phyloP scores from a whole-genome alignment of 2,113 vertebrate genomes.

The Struthidea cinerea region DNA sequence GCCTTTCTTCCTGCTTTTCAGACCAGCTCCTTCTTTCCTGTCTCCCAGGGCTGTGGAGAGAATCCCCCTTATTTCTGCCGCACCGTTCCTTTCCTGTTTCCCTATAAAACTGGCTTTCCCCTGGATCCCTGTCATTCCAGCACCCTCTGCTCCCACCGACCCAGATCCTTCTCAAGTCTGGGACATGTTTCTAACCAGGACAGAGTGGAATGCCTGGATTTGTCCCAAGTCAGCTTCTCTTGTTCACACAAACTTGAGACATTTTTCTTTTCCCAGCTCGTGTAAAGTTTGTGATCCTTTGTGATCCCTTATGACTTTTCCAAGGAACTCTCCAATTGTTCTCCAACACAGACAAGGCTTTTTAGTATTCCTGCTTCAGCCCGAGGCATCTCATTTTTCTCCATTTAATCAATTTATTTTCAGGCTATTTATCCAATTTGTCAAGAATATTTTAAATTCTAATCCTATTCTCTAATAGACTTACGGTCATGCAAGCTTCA shows the following conservation, averaged over 20 bases:
- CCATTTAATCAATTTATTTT: conserved; percentile 3
- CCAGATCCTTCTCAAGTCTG: background rate
- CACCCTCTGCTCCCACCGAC: background rate
- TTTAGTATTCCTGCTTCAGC: background rate
- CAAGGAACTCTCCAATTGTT: background rate
- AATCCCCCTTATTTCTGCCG: background rate
- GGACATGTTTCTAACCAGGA: background rate
- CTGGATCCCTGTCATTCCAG: background rate
- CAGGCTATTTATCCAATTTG: conserved; percentile 5
- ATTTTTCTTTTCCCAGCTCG: background rate
- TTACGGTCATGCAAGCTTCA: background rate
- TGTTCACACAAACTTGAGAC: background rate
- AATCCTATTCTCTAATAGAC: background rate
- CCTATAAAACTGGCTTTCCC: background rate
- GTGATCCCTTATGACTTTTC: background rate
- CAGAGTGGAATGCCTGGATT: background rate
- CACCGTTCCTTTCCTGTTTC: background rate
- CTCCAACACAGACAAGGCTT: background rate
- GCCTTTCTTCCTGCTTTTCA: background rate
- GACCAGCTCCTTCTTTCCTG: background rate
- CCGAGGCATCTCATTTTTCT: background rate
- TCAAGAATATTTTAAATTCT: background rate
- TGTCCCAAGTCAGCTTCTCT: background rate
- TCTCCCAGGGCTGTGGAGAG: background rate
- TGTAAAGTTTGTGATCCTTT: background rate